Percentiles rank a stretch among this genome's conserved stretches.
Conservation (phyloP, 2,888 invertebrate species). For the Alcis repandata region DNA sequence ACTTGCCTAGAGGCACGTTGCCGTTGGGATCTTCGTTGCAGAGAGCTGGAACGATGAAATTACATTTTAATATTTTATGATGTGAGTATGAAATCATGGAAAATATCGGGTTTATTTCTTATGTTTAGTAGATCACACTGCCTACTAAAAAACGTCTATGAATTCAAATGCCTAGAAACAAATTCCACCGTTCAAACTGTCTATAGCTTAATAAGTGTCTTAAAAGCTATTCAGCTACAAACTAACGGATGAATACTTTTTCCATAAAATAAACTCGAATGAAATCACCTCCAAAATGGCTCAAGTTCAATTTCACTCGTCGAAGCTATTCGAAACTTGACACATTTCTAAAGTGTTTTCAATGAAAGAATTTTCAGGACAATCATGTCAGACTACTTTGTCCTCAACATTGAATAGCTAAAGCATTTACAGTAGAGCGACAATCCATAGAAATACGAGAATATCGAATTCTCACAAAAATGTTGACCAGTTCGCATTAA, state of each 20-base stretch:
- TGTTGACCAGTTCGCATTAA: conserved; percentile 18
- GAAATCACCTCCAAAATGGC: background rate
- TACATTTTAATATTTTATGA: no score
- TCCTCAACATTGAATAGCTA: background rate
- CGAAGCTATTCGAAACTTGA: background rate
- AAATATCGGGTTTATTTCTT: no score
- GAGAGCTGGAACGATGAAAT: no score
- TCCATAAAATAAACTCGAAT: background rate
- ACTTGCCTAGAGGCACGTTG: conserved; percentile 96
- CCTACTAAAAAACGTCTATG: no score
- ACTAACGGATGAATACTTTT: background rate
- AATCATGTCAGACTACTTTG: background rate
- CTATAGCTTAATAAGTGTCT: no score
- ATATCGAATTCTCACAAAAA: background rate
- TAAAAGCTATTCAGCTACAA: background rate
- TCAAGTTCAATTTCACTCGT: background rate
- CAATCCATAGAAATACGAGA: background rate
- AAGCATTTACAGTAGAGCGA: conserved; percentile 2
- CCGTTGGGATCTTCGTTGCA: conserved; percentile 97
- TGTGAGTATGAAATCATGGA: no score
- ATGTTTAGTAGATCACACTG: no score
- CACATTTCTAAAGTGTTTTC: background rate
- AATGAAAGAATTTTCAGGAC: background rate
- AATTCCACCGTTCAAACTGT: no score
- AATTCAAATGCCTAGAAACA: no score